These are phyloP conservation scores for Halcyon senegalensis DNA, from an alignment of 2,113 vertebrate species.

Conservation along the genomic window DNA sequence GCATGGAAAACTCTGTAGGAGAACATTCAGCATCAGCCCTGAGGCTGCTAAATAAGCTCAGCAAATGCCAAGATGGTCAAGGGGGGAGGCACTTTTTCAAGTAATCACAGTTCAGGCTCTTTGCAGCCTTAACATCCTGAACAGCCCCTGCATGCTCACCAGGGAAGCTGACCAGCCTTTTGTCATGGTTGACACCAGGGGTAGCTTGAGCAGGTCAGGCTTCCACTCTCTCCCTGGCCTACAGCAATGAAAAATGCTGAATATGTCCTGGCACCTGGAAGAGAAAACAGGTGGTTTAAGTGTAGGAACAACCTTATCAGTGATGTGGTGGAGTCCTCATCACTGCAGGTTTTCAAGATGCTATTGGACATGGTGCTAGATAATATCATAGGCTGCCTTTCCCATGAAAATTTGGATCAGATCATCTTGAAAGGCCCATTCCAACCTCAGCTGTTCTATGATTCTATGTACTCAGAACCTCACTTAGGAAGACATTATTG, in stretches of 20 bases:
- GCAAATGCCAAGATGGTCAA: not conserved
- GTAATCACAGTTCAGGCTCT: not conserved
- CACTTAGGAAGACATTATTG: not conserved
- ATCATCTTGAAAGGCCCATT: not conserved
- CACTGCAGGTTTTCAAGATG: not conserved
- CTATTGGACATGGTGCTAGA: not conserved
- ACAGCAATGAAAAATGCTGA: not conserved
- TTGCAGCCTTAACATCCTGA: not conserved
- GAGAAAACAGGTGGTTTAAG: not conserved
- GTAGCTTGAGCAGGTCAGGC: not conserved
- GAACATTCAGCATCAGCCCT: not conserved
- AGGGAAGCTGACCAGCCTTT: not conserved
- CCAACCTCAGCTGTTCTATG: not conserved
- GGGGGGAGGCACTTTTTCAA: not conserved
- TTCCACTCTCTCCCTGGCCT: not conserved
- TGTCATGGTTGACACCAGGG: not conserved
- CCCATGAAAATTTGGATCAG: not conserved
- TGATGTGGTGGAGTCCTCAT: not conserved
- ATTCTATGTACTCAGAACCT: not conserved
- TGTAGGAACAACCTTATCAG: not conserved
- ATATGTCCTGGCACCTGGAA: not conserved
- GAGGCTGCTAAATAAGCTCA: not conserved
- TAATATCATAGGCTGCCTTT: not conserved
- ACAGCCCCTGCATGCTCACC: fast-evolving
- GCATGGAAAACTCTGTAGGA: not conserved